Percentiles rank a stretch among this genome's conserved stretches.
Conservation (phyloP, 1,140 invertebrate genomes). For the Penaeus japonicus region DNA sequence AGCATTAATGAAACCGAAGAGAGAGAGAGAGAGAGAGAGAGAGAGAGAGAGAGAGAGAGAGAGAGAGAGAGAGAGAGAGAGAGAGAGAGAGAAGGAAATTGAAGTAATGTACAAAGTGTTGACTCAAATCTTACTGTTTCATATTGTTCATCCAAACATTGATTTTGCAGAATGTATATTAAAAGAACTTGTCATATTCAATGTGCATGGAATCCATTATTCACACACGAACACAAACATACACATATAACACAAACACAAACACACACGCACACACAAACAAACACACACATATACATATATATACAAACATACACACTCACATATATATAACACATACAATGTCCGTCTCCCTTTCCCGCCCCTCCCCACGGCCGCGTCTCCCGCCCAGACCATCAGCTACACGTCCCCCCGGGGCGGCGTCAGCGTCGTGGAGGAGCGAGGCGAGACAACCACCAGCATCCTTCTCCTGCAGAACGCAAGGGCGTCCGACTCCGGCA, state of each 20-base stretch:
- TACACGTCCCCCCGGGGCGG: slow-evolving; percentile 68
- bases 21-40: background rate
- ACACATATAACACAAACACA: too few relatives aligned
- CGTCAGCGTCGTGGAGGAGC: slow-evolving; percentile 88
- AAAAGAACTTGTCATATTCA: too few relatives aligned
- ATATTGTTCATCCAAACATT: too few relatives aligned
- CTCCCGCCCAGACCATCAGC: slow-evolving; percentile 60
- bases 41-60: background rate
- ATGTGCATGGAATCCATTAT: too few relatives aligned
- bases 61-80: background rate
- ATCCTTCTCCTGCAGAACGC: slow-evolving; percentile 87
- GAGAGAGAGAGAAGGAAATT: background rate
- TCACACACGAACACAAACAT: too few relatives aligned
- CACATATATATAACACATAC: too few relatives aligned
- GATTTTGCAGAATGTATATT: too few relatives aligned
- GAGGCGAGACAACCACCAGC: slow-evolving; percentile 86
- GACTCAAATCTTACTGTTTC: too few relatives aligned
- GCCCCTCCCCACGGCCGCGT: background rate
- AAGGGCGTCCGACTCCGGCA: slow-evolving; percentile 80
- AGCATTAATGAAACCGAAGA: background rate
- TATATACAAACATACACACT: too few relatives aligned
- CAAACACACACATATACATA: too few relatives aligned
- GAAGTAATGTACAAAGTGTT: background rate
- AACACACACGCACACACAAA: too few relatives aligned
- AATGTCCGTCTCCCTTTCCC: background rate